A percentile compares a stretch with the other conserved stretches of the same genome.
Conservation (phyloP, 2,113 vertebrate genomes). For the Melanerpes formicivorus region DNA sequence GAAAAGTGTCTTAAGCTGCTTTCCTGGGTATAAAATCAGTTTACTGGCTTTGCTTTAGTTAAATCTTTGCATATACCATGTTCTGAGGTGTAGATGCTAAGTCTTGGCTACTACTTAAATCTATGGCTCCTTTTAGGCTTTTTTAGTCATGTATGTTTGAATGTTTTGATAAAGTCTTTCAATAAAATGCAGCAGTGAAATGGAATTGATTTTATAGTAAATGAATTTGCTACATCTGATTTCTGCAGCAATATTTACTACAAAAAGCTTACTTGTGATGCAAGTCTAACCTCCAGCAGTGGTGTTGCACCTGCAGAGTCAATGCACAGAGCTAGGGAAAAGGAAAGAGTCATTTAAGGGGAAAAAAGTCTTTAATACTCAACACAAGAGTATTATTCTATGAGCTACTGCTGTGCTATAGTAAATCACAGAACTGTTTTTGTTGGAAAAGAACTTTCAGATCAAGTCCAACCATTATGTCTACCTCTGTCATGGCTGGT, state of each 20-base stretch:
- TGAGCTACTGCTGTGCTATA: neutral
- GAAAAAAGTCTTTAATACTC: neutral
- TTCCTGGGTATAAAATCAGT: neutral
- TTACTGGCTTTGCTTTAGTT: neutral
- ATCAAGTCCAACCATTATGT: too few relatives aligned
- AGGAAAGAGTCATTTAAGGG: neutral
- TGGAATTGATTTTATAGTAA: neutral
- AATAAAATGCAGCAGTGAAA: constrained; percentile 29
- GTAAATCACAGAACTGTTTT: neutral
- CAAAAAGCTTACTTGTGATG: neutral
- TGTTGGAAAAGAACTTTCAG: too few relatives aligned
- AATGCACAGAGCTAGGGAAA: neutral
- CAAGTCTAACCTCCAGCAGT: neutral
- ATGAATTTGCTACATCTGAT: neutral
- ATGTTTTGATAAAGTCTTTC: neutral
- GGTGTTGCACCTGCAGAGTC: neutral
- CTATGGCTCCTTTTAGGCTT: neutral
- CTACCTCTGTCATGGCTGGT: too few relatives aligned
- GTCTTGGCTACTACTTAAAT: neutral
- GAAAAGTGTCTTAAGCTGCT: neutral
- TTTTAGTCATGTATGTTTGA: neutral
- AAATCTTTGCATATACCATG: neutral
- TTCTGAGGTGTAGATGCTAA: neutral
- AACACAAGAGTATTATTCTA: neutral
- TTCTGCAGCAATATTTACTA: neutral